phyloP scores from a whole-genome alignment of 1,140 invertebrate genomes.

The Sycophaga agraensis region DNA sequence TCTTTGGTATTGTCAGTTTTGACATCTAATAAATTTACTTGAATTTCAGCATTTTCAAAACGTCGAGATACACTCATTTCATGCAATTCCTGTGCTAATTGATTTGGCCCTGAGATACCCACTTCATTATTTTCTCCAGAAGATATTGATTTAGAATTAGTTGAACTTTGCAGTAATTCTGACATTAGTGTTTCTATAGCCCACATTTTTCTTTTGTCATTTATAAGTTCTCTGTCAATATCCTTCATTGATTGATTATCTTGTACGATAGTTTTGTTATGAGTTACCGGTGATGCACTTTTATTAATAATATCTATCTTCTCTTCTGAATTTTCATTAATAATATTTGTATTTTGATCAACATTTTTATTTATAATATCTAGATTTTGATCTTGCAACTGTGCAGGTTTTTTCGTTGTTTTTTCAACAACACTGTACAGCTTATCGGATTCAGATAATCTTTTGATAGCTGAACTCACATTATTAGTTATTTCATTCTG shows the following conservation, averaged over 20 bases:
- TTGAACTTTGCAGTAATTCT: constrained; percentile 42
- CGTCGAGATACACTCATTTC: constrained; percentile 34
- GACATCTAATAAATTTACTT: constrained; percentile 20
- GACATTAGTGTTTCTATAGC: constrained; percentile 49
- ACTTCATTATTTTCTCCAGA: not conserved
- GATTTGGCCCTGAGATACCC: constrained; percentile 23
- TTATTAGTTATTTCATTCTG: not conserved
- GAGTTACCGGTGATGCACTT: not conserved
- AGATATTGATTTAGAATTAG: not conserved
- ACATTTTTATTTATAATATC: not conserved
- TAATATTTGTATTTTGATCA: not conserved
- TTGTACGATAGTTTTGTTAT: not conserved
- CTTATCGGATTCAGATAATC: not conserved
- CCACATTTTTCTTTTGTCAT: constrained; percentile 52
- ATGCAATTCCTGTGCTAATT: constrained; percentile 38
- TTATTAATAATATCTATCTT: not conserved
- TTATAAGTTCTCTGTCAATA: constrained; percentile 28
- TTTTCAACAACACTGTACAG: not conserved
- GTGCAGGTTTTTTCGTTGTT: constrained; percentile 3
- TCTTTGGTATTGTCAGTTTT: constrained; percentile 26
- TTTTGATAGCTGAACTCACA: not conserved
- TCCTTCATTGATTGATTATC: not conserved
- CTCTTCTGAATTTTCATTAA: not conserved
- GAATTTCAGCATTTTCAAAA: constrained; percentile 28
- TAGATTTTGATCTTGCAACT: not conserved